Percentiles rank a stretch among this genome's conserved stretches.
Evolutionary conservation across 2,113 vertebrate genomes (phyloP).

Genomic region (Manacus vitellinus): DNA sequence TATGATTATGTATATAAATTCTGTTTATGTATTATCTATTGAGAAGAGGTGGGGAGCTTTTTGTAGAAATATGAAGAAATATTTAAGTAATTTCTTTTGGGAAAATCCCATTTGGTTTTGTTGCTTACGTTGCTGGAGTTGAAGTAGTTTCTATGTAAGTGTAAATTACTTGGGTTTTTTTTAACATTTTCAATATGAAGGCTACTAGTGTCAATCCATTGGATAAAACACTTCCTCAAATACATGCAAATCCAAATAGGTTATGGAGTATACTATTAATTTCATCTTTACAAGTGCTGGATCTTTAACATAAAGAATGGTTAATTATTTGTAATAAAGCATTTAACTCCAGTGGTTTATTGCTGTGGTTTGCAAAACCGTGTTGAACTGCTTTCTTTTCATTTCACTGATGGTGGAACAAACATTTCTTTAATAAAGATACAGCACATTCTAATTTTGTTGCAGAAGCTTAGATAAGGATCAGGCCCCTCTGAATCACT

Average conservation of each 20-base stretch:
- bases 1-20: not conserved
- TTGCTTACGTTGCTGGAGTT: not conserved
- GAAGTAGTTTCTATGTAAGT: not conserved
- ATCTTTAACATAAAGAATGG: constrained; percentile 70
- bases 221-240: not conserved
- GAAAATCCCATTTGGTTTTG: not conserved
- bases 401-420: constrained; percentile 83
- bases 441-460: constrained; percentile 79
- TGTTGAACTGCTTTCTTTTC: constrained; percentile 78
- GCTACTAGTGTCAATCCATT: not conserved
- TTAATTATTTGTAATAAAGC: constrained; percentile 81
- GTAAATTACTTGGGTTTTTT: not conserved
- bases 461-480: constrained; percentile 89
- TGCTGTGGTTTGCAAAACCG: constrained; percentile 80
- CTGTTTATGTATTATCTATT: not conserved
- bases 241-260: constrained; percentile 43
- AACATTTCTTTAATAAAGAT: constrained; percentile 94
- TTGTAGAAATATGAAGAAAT: not conserved
- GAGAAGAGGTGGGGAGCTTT: not conserved
- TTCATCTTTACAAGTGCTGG: constrained; percentile 61
- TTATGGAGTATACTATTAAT: constrained; percentile 56
- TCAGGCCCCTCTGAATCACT: constrained; percentile 85
- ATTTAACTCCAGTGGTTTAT: constrained; percentile 76
- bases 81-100: not conserved
- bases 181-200: not conserved